Percentiles rank a stretch among this genome's conserved stretches.
Evolutionary conservation across 2,888 invertebrate genomes (phyloP).

Genomic region (Oegoconia quadripuncta): DNA sequence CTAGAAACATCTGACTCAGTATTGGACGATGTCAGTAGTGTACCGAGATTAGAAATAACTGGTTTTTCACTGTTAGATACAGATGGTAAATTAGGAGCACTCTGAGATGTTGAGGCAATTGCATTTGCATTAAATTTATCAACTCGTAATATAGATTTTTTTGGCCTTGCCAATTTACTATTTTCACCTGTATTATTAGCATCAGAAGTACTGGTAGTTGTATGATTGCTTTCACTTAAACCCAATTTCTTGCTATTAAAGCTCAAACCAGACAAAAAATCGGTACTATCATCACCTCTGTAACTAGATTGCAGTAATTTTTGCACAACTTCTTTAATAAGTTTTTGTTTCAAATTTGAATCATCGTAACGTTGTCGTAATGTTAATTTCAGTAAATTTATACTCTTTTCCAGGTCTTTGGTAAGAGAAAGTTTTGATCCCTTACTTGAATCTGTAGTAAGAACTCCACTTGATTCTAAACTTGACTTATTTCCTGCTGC

Average conservation of each 20-base stretch:
- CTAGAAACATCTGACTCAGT: slow-evolving; percentile 60
- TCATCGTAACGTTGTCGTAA: slow-evolving; percentile 80
- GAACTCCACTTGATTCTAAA: slow-evolving; percentile 59
- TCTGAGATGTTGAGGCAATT: slow-evolving; percentile 65
- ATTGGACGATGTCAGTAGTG: slow-evolving; percentile 33
- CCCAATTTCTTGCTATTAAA: slow-evolving; percentile 48
- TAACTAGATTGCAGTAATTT: slow-evolving; percentile 80
- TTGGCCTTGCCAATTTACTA: slow-evolving; percentile 39
- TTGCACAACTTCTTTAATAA: slow-evolving; percentile 82
- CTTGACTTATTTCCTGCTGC: slow-evolving; percentile 62
- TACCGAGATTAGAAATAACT: slow-evolving; percentile 31
- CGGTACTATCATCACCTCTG: slow-evolving; percentile 76
- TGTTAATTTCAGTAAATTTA: slow-evolving; percentile 79
- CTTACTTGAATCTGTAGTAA: slow-evolving; percentile 67
- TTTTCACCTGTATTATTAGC: slow-evolving; percentile 46
- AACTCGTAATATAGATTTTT: slow-evolving; percentile 61
- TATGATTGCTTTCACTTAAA: slow-evolving; percentile 33
- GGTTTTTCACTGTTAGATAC: slow-evolving; percentile 41
- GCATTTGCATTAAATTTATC: slow-evolving; percentile 58
- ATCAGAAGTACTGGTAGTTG: slow-evolving; percentile 66
- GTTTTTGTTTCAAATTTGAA: slow-evolving; percentile 78
- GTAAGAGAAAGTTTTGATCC: slow-evolving; percentile 63
- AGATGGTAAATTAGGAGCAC: slow-evolving; percentile 60
- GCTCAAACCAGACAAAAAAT: slow-evolving; percentile 68
- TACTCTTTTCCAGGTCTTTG: slow-evolving; percentile 81